A percentile compares a stretch with the other conserved stretches of the same genome.
These are phyloP conservation scores for Cheilosia urbana DNA, from an alignment of 2,888 invertebrate genomes.

Conservation along the genomic window DNA sequence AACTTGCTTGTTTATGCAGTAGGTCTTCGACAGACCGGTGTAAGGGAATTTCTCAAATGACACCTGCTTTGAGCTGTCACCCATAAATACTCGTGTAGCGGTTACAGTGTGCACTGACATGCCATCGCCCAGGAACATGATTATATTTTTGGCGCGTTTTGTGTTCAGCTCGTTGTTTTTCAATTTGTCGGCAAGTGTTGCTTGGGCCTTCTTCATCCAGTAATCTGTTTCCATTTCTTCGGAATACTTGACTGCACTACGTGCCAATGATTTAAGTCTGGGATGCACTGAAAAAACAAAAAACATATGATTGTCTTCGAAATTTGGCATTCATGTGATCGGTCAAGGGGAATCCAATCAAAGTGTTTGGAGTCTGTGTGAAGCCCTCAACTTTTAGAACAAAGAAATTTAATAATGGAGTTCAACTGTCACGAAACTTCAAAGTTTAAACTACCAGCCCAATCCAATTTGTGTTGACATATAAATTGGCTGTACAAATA, in stretches of 20 bases:
- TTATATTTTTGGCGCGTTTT: constrained; percentile 86
- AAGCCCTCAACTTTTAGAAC: no score
- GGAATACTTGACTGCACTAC: constrained; percentile 76
- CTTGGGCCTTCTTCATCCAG: constrained; percentile 82
- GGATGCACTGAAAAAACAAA: constrained; percentile 78
- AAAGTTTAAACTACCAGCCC: no score
- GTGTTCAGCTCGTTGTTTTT: constrained; percentile 76
- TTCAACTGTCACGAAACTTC: no score
- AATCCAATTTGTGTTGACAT: no score
- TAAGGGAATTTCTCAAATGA: constrained; percentile 88
- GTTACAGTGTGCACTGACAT: constrained; percentile 90
- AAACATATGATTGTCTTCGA: no score
- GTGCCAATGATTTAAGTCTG: constrained; percentile 60
- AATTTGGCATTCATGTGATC: no score
- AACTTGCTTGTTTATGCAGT: constrained; percentile 90
- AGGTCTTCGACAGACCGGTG: constrained; percentile 86
- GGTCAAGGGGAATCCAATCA: no score
- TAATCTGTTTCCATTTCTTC: constrained; percentile 78
- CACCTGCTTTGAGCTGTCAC: constrained; percentile 87
- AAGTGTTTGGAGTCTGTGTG: no score
- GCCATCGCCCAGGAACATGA: constrained; percentile 90
- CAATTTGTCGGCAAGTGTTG: constrained; percentile 78
- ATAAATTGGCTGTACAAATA: no score
- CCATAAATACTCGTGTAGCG: constrained; percentile 87
- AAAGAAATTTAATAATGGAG: no score